phyloP scores from a whole-genome alignment of 2,797 vertebrate genomes.

The Diplodus puntazzo region DNA sequence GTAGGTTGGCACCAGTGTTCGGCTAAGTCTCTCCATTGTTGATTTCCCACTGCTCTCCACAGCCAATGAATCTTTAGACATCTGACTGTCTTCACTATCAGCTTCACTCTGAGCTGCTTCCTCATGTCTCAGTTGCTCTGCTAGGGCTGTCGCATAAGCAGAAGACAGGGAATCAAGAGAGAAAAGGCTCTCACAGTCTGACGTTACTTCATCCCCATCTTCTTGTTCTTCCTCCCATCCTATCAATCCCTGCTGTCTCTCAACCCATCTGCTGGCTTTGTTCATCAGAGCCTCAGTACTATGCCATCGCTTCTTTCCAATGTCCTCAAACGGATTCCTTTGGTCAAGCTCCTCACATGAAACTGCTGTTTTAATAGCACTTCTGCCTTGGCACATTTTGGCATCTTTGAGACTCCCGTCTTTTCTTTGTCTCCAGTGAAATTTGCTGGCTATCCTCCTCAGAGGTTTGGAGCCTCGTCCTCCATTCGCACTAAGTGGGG shows the following conservation, averaged over 20 bases:
- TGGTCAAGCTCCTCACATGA: constrained; percentile 88
- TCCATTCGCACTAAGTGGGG: constrained; percentile 66
- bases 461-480: constrained; percentile 73
- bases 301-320: constrained; percentile 81
- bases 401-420: constrained; percentile 59
- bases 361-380: constrained; percentile 77
- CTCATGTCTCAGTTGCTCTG: constrained; percentile 83
- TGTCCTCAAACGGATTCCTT: constrained; percentile 60
- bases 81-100: constrained; percentile 92
- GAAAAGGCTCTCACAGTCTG: constrained; percentile 92
- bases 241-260: constrained; percentile 67
- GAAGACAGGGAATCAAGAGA: constrained; percentile 95
- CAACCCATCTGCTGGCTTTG: constrained; percentile 77
- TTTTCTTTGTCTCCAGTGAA: constrained; percentile 68
- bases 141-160: constrained; percentile 83
- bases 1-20: constrained; percentile 64
- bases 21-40: constrained; percentile 50
- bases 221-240: constrained; percentile 80
- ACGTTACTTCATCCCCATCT: constrained; percentile 77
- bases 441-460: constrained; percentile 66
- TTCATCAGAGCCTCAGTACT: constrained; percentile 84
- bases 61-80: constrained; percentile 93
- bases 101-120: constrained; percentile 83
- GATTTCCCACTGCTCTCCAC: constrained; percentile 56
- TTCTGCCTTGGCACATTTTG: constrained; percentile 65